Conservation (phyloP, 2,888 invertebrate species). For the Ichneumon xanthorius region DNA sequence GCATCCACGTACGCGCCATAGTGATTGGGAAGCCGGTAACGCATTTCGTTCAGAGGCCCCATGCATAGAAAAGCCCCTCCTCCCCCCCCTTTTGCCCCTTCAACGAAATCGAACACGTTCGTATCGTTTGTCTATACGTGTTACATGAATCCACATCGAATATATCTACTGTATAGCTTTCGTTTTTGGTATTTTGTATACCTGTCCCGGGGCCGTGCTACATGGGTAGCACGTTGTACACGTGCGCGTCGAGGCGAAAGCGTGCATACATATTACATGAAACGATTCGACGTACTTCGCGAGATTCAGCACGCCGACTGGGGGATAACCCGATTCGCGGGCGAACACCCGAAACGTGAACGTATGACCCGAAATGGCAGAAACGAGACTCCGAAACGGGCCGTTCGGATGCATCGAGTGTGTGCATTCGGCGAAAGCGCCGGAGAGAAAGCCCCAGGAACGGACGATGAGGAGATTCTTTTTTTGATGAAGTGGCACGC, state of each 20-base stretch:
- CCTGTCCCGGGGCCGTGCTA: neutral
- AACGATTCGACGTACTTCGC: slow-evolving; percentile 54
- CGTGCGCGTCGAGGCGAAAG: slow-evolving; percentile 55
- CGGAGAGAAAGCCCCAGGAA: slow-evolving; percentile 29
- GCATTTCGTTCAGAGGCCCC: slow-evolving; percentile 48
- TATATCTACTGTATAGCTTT: slow-evolving; percentile 27
- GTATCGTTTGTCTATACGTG: slow-evolving; percentile 60
- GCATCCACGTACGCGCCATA: slow-evolving; percentile 48
- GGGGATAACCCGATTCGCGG: slow-evolving; percentile 56
- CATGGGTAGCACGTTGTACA: slow-evolving; percentile 39
- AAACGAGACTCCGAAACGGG: slow-evolving; percentile 34
- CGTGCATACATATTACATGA: slow-evolving; percentile 59
- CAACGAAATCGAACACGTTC: slow-evolving; percentile 58
- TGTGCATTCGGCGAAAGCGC: slow-evolving; percentile 34
- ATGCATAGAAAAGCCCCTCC: slow-evolving; percentile 30
- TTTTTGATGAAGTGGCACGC: neutral
- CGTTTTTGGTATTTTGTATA: slow-evolving; percentile 11
- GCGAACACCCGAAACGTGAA: slow-evolving; percentile 49
- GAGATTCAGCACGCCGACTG: slow-evolving; percentile 28
- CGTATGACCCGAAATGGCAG: slow-evolving; percentile 53
- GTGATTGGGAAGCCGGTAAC: slow-evolving; percentile 48
- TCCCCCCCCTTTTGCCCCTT: neutral
- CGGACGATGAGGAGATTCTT: slow-evolving; percentile 26
- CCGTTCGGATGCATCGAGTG: slow-evolving; percentile 37
- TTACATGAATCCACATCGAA: slow-evolving; percentile 57